A percentile compares a stretch with the other conserved stretches of the same genome.
Conservation (phyloP, 2,113 vertebrate species). For the rabbit (Oryctolagus cuniculus) region DNA sequence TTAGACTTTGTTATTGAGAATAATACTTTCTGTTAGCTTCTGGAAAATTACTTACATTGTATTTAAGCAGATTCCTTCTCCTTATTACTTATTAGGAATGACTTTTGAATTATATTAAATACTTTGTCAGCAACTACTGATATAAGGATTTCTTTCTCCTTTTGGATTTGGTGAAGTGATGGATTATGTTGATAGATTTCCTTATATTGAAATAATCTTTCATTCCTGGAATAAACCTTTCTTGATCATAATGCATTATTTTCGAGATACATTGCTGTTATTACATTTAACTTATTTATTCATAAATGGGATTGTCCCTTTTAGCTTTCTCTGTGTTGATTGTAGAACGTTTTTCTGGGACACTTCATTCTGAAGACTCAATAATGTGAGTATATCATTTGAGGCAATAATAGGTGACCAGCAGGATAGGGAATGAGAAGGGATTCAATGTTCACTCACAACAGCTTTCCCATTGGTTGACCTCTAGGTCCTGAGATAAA, state of each 20-base stretch:
- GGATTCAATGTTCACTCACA: neutral
- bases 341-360: constrained; percentile 45
- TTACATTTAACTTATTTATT: constrained; percentile 18
- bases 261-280: constrained; percentile 20
- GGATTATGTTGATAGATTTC: constrained; percentile 56
- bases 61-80: constrained; percentile 23
- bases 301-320: constrained; percentile 27
- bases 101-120: constrained; percentile 53
- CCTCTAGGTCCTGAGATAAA: constrained; percentile 69
- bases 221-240: constrained; percentile 33
- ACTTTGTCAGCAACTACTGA: constrained; percentile 7
- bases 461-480: constrained; percentile 59
- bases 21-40: constrained; percentile 47
- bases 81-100: constrained; percentile 34
- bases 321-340: neutral
- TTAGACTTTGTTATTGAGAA: constrained; percentile 49
- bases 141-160: constrained; percentile 22
- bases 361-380: constrained; percentile 5
- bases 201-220: constrained; percentile 13
- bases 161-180: constrained; percentile 45
- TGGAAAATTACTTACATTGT: constrained; percentile 21
- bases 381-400: constrained; percentile 43
- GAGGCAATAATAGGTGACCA: constrained; percentile 45
- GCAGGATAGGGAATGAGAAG: neutral
- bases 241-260: constrained; percentile 14